A percentile compares a stretch with the other conserved stretches of the same genome.
These are phyloP conservation scores for Xenopus petersii DNA, from an alignment of 2,797 vertebrate species.

Conservation along the genomic window DNA sequence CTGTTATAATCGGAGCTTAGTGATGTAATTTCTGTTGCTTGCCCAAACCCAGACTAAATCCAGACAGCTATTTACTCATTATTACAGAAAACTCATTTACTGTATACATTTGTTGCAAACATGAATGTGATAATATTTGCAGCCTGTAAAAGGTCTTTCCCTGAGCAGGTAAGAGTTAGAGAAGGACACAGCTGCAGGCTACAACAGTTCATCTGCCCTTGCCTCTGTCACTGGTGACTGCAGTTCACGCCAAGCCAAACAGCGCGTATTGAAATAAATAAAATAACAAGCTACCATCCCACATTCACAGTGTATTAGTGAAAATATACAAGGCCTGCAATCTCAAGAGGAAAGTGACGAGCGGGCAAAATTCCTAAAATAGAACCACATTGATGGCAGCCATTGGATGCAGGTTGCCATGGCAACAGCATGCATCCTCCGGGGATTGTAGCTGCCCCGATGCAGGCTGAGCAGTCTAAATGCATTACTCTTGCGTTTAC, in stretches of 20 bases:
- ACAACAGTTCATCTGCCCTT: no score
- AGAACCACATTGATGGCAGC: slow-evolving; percentile 23
- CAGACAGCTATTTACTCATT: no score
- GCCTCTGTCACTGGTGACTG: background rate
- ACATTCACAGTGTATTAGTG: slow-evolving; percentile 26
- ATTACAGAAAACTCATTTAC: no score
- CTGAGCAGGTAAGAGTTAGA: no score
- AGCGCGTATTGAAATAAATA: background rate
- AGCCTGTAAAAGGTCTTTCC: no score
- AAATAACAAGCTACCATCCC: background rate
- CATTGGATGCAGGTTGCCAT: slow-evolving; percentile 39
- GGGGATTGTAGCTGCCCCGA: slow-evolving; percentile 26
- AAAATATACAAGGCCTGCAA: slow-evolving; percentile 21
- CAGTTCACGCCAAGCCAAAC: background rate
- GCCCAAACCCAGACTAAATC: no score
- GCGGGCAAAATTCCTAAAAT: slow-evolving; percentile 29
- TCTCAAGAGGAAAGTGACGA: slow-evolving; percentile 22
- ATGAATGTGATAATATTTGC: no score
- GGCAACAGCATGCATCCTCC: slow-evolving; percentile 34
- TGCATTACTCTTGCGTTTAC: background rate
- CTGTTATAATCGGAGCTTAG: no score
- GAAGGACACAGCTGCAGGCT: no score
- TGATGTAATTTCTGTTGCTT: no score
- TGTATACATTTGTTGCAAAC: no score
- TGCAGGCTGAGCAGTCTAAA: slow-evolving; percentile 28